Conservation (phyloP, 1,140 invertebrate genomes). For the Drosophila parabipectinata region DNA sequence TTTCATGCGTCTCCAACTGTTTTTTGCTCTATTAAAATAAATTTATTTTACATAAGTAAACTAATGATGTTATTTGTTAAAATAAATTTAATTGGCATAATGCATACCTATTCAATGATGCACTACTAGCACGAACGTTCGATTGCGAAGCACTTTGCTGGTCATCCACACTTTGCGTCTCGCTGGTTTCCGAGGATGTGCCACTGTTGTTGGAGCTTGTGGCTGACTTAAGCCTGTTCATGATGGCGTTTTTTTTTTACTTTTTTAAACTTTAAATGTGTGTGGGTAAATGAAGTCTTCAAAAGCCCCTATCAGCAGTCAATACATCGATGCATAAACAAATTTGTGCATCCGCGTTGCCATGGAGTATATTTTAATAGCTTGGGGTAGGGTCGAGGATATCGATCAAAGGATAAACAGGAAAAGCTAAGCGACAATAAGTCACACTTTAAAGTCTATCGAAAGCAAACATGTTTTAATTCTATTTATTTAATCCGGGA, state of each 20-base stretch:
- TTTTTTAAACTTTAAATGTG: conserved; percentile 61
- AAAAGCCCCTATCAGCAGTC: conserved; percentile 42
- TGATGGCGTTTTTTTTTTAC: conserved; percentile 44
- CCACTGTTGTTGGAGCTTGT: conserved; percentile 68
- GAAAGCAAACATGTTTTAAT: not conserved
- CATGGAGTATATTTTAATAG: conserved; percentile 31
- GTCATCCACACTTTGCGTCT: conserved; percentile 73
- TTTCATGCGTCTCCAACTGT: conserved; percentile 79
- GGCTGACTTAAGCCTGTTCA: conserved; percentile 54
- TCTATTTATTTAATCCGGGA: not conserved
- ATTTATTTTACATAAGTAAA: too few relatives aligned
- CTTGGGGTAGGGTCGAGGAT: not conserved
- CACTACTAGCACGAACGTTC: conserved; percentile 28
- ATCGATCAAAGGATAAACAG: conserved; percentile 20
- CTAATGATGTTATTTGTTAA: not conserved
- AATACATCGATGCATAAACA: conserved; percentile 75
- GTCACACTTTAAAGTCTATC: not conserved
- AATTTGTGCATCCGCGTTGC: conserved; percentile 49
- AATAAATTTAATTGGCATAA: not conserved
- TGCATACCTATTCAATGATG: conserved; percentile 54
- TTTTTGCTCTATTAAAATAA: conserved; percentile 51
- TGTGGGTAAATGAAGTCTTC: conserved; percentile 41
- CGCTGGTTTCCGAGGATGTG: conserved; percentile 78
- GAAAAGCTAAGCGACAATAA: not conserved
- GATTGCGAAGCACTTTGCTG: conserved; percentile 42